phyloP scores from a whole-genome alignment of 92 coral and sea anemone species.

The Siderastrea siderea region DNA sequence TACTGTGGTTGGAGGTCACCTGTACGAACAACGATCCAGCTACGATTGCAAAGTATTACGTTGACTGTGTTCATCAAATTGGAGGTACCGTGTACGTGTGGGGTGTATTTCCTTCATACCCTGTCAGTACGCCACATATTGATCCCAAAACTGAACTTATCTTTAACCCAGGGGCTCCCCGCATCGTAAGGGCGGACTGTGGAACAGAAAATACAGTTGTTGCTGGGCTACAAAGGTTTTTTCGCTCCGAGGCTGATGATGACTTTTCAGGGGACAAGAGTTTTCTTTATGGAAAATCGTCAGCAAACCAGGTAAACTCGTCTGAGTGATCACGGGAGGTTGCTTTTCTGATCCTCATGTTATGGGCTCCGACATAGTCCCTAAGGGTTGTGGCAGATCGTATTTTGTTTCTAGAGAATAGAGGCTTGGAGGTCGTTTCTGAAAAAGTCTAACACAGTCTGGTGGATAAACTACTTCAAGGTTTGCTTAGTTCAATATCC shows the following conservation, averaged over 20 bases:
- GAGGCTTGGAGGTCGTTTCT: no score
- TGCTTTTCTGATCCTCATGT: neutral
- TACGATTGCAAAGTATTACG: neutral
- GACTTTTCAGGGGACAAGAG: slow-evolving; percentile 8
- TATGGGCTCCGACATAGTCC: neutral
- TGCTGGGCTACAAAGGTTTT: slow-evolving; percentile 4
- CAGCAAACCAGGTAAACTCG: slow-evolving; percentile 1
- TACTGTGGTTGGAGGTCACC: neutral
- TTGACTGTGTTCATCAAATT: neutral
- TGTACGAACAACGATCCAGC: neutral
- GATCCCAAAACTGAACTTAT: no score
- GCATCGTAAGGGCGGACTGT: slow-evolving; percentile 10
- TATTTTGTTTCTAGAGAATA: neutral
- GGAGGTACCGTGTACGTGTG: neutral
- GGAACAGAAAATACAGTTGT: slow-evolving; percentile 1
- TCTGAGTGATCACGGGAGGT: neutral
- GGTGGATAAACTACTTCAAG: neutral
- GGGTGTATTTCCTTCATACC: no score
- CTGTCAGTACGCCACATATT: no score
- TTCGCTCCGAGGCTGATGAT: neutral
- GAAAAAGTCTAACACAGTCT: no score
- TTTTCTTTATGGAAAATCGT: neutral
- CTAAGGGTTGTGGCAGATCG: neutral
- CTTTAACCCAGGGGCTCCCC: neutral
- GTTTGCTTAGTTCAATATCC: neutral